These are phyloP conservation scores for Argyresthia albistria DNA, from an alignment of 2,888 invertebrate genomes.

Conservation along the genomic window DNA sequence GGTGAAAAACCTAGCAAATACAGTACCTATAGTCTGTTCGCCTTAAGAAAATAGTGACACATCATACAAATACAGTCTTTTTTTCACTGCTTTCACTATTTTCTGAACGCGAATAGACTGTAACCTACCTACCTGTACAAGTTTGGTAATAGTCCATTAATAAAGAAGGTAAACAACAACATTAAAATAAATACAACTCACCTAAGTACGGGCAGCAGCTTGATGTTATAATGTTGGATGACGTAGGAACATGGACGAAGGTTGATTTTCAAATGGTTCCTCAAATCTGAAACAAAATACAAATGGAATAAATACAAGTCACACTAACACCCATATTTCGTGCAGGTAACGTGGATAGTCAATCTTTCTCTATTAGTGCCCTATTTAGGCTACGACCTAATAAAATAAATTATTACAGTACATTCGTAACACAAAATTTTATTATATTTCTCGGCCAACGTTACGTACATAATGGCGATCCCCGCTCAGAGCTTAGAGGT, in stretches of 20 bases:
- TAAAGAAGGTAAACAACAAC: too few species aligned
- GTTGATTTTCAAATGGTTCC: constrained; percentile 15
- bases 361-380: too few species aligned
- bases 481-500: constrained; percentile 28
- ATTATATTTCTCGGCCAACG: constrained; percentile 44
- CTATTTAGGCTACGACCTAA: too few species aligned
- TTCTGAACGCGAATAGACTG: too few species aligned
- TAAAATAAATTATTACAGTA: constrained; percentile 8
- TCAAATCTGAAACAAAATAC: constrained; percentile 45
- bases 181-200: constrained; percentile 23
- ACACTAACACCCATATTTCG: background rate
- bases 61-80: too few species aligned
- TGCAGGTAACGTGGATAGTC: too few species aligned
- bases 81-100: too few species aligned
- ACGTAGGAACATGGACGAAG: constrained; percentile 40
- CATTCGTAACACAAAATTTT: constrained; percentile 23
- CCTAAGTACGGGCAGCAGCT: constrained; percentile 52
- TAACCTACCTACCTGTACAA: too few species aligned
- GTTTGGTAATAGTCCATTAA: too few species aligned
- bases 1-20: too few species aligned
- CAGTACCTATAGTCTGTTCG: too few species aligned
- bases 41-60: too few species aligned
- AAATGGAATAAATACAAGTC: constrained; percentile 11
- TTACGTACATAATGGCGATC: constrained; percentile 48
- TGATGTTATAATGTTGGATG: constrained; percentile 53